phyloP scores from a whole-genome alignment of 2,113 vertebrate genomes.

The Rhinolophus ferrumequinum region DNA sequence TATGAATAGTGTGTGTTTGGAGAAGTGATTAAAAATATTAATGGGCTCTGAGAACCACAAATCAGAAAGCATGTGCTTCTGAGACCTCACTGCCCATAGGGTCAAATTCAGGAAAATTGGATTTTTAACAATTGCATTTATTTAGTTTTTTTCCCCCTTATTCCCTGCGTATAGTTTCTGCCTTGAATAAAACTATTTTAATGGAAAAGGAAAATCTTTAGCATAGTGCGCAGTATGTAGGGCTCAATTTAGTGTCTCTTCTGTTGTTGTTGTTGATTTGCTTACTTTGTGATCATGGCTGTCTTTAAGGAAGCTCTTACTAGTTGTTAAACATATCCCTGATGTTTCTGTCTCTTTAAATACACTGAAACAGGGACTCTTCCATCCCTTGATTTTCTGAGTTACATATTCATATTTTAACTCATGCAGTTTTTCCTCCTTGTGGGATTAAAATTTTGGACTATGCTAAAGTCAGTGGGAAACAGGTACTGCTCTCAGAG shows the following conservation, averaged over 20 bases:
- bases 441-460: not conserved
- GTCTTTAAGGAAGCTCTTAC: not conserved
- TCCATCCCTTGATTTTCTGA: not conserved
- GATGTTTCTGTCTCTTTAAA: not conserved
- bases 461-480: not conserved
- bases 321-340: not conserved
- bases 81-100: conserved; percentile 25
- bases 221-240: not conserved
- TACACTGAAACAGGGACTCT: not conserved
- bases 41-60: conserved; percentile 68
- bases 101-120: conserved; percentile 71
- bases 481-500: not conserved
- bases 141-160: not conserved
- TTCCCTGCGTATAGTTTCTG: not conserved
- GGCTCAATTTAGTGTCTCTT: not conserved
- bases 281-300: not conserved
- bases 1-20: conserved; percentile 49
- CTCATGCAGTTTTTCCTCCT: not conserved
- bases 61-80: conserved; percentile 53
- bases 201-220: not conserved
- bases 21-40: conserved; percentile 72
- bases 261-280: not conserved
- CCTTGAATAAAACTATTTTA: conserved; percentile 25
- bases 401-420: conserved; percentile 2
- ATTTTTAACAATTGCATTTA: conserved; percentile 67